Percentiles rank a stretch among this genome's conserved stretches.
Evolutionary conservation across 2,113 vertebrate species (phyloP).

Genomic region (Cephalopterus ornatus): DNA sequence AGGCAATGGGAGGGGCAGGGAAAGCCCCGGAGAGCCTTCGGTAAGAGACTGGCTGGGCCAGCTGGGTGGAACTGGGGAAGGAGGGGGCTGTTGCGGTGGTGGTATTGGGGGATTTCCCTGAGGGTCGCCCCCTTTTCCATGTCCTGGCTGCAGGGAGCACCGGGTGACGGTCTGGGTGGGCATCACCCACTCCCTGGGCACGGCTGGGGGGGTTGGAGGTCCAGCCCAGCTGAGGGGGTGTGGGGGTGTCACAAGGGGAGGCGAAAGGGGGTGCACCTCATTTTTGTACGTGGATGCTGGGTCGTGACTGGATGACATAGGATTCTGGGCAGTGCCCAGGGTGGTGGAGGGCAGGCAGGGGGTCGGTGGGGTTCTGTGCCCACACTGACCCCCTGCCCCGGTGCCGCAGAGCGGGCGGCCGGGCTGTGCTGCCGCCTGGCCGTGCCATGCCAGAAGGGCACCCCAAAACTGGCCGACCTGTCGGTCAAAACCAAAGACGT

Average conservation of each 20-base stretch:
- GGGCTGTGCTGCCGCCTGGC: slow-evolving; percentile 90
- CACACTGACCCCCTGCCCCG: neutral
- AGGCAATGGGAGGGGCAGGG: neutral
- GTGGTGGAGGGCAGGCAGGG: neutral
- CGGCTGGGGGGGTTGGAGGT: neutral
- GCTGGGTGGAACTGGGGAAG: neutral
- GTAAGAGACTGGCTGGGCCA: neutral
- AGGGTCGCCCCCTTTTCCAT: neutral
- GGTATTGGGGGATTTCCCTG: too few species aligned
- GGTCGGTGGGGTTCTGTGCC: neutral
- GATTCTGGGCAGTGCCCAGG: neutral
- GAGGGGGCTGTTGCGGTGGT: neutral
- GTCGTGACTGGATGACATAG: neutral
- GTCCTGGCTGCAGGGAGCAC: neutral
- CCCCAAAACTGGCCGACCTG: slow-evolving; percentile 88
- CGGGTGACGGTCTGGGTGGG: neutral
- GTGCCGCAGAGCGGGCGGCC: slow-evolving; percentile 81
- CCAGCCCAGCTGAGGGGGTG: neutral
- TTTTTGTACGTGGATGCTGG: neutral
- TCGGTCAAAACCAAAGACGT: slow-evolving; percentile 95
- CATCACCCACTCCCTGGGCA: neutral
- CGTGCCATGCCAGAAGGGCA: slow-evolving; percentile 86
- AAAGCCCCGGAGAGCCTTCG: neutral
- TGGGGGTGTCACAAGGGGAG: accelerated
- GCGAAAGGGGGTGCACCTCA: neutral